Evolutionary conservation across 2,888 invertebrate genomes (phyloP), one percentile per base, ranked within the genome.

Genomic region (Machimus atricapillus): DNA sequence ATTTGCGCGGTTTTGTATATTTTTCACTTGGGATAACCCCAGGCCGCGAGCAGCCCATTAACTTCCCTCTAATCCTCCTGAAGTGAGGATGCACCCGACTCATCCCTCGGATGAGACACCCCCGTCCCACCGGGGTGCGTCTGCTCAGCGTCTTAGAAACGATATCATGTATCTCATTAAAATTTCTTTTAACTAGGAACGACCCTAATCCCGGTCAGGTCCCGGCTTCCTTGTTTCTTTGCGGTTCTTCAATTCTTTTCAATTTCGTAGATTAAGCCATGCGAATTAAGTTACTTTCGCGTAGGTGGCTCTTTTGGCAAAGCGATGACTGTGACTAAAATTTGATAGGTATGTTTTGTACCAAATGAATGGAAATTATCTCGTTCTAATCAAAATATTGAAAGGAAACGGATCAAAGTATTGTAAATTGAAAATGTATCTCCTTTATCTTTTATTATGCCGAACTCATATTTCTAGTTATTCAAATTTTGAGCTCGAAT

Each of bases 101-200:
- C 40, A 40, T 40, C 12, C 12, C 37, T 9, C 37, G 37, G 37
- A 0, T 7, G 9, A 37, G 37, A 37, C 37, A 37, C 37, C 37
- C 40, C 40, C 40, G 12, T 40, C 40, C 40, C 40, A 1, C 40
- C 40, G 40, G 40, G 40, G 40, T 40, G 66, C 8, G 23, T 27
- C 37, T 83, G 43, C n/a, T 66, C 19, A 83, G 34, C 52, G 37
- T 87, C 86, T 86, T 79, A 78, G 79, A 74, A 87, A 86, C 81
- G 76, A 82, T 87, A 87, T 87, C 87, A 87, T 86, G 76, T 87
- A 78, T 87, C 87, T 87, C 87, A 87, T 87, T 87, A 87, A 87
- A 87, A 83, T 86, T 43, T 77, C 85, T 77, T 78, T 87, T 58
- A 74, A 43, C 43, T 43, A 46, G 27, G 66, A 66, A 19, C 27